Percentiles rank a stretch among this genome's conserved stretches.
phyloP scores from a whole-genome alignment of 2,797 vertebrate genomes.

The Acanthurus tractus region DNA sequence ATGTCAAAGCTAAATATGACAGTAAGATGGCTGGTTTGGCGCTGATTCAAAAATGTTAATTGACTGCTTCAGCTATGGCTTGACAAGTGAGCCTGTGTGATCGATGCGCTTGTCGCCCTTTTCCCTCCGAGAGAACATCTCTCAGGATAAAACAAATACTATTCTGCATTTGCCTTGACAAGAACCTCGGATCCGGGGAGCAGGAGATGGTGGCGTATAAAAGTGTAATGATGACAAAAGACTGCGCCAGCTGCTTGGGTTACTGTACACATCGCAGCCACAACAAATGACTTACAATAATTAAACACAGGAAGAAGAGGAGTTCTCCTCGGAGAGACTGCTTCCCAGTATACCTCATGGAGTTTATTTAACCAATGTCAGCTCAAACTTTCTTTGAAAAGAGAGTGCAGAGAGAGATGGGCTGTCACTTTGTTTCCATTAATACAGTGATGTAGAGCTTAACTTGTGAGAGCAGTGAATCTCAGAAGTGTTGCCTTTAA shows the following conservation, averaged over 20 bases:
- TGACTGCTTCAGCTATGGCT: conserved; percentile 75
- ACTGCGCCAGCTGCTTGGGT: conserved; percentile 76
- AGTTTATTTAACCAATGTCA: conserved; percentile 59
- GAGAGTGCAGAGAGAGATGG: conserved; percentile 38
- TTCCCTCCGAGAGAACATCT: conserved; percentile 72
- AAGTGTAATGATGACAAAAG: conserved; percentile 85
- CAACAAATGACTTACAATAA: conserved; percentile 79
- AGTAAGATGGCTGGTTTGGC: conserved; percentile 77
- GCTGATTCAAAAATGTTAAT: conserved; percentile 79
- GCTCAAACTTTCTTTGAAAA: conserved; percentile 67
- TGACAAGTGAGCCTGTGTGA: conserved; percentile 78
- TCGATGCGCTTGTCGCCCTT: conserved; percentile 76
- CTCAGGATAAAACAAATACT: conserved; percentile 77
- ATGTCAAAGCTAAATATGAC: conserved; percentile 71
- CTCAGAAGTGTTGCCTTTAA: conserved; percentile 35
- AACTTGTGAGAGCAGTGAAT: conserved; percentile 13
- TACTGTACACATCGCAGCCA: conserved; percentile 77
- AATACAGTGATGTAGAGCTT: conserved; percentile 43
- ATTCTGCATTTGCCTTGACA: conserved; percentile 63
- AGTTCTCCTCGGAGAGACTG: conserved; percentile 65
- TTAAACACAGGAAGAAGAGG: conserved; percentile 78
- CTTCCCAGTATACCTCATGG: conserved; percentile 63
- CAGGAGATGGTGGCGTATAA: conserved; percentile 65
- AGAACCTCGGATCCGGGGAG: conserved; percentile 67
- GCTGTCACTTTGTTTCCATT: conserved; percentile 67